Evolutionary conservation across 92 coral and sea anemone genomes (phyloP).

Genomic region (Blastomussa wellsi): DNA sequence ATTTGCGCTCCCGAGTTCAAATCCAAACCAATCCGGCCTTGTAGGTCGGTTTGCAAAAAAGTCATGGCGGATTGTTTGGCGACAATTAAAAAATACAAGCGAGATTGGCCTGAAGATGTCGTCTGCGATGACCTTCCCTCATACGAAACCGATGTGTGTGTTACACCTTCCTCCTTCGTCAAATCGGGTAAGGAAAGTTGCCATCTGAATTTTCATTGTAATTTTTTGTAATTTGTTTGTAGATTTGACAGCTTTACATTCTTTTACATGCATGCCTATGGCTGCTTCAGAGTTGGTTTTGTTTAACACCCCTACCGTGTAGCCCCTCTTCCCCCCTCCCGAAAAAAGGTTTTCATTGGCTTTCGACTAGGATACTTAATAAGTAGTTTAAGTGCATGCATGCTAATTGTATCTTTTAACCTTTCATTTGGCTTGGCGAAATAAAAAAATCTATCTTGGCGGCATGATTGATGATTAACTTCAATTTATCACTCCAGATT

Average conservation of each 20-base stretch:
- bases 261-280: not conserved
- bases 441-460: not conserved
- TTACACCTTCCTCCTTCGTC: conserved; percentile 66
- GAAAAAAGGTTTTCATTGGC: too few species aligned
- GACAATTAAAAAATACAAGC: conserved; percentile 41
- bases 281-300: not conserved
- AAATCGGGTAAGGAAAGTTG: conserved; percentile 43
- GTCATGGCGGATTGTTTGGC: conserved; percentile 74
- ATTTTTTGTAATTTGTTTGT: not conserved
- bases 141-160: conserved; percentile 72
- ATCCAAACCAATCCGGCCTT: conserved; percentile 74
- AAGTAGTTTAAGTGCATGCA: not conserved
- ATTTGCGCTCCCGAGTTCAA: conserved; percentile 62
- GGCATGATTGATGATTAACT: not conserved
- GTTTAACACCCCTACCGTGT: not conserved
- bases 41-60: conserved; percentile 72
- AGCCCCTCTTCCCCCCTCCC: too few species aligned
- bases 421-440: not conserved
- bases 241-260: not conserved
- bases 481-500: not conserved
- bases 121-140: conserved; percentile 71
- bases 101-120: conserved; percentile 64
- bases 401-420: not conserved
- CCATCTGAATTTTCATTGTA: not conserved
- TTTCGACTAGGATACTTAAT: not conserved